Evolutionary conservation across 2,113 vertebrate species (phyloP).

Genomic region (Ia io): DNA sequence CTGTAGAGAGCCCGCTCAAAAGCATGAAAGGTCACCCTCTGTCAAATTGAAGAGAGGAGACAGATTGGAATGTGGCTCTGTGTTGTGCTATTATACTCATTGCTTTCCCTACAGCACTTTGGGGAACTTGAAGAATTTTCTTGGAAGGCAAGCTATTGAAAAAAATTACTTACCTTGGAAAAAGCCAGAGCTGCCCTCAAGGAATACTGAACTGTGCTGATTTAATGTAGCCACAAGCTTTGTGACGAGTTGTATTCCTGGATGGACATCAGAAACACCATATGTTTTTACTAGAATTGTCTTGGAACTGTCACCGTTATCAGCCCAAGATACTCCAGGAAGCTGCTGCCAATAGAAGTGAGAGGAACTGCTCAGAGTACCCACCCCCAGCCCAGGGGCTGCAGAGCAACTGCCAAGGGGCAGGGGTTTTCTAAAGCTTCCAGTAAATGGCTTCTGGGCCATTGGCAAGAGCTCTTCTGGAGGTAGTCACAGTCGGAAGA

Average conservation of each 20-base stretch:
- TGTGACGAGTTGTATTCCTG: background rate
- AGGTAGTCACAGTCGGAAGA: background rate
- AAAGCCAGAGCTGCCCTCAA: background rate
- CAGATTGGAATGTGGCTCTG: background rate
- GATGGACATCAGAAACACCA: background rate
- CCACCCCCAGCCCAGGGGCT: accelerated
- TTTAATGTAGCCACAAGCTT: background rate
- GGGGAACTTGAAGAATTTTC: background rate
- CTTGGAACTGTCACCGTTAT: background rate
- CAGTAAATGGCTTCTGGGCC: background rate
- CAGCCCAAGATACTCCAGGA: slow-evolving; percentile 1
- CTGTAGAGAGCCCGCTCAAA: background rate
- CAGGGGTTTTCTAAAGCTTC: background rate
- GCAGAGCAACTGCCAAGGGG: background rate
- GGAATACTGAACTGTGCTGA: background rate
- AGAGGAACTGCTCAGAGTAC: background rate
- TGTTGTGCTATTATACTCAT: background rate
- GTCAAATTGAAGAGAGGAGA: background rate
- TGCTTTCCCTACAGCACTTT: background rate
- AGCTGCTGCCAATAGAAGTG: slow-evolving; percentile 6
- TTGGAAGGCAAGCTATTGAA: background rate
- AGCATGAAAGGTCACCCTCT: background rate
- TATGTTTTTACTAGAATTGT: background rate
- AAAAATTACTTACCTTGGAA: background rate
- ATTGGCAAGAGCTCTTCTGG: background rate